Conservation (phyloP, 2,888 invertebrate genomes). For the Heterodera filipjevi region DNA sequence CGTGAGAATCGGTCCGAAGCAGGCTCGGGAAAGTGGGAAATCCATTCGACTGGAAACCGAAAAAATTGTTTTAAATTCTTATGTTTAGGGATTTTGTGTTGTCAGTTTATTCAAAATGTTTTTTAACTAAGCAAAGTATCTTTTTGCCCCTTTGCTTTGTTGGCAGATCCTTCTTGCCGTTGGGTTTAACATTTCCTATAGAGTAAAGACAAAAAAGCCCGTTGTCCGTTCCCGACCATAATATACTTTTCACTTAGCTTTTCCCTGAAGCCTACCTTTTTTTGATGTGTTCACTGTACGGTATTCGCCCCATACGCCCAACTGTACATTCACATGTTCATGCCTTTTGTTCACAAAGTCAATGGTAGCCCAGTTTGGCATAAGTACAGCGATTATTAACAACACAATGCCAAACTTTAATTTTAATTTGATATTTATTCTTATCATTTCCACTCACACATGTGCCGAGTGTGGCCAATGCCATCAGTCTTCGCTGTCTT, state of each 20-base stretch:
- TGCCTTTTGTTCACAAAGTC: slow-evolving; percentile 53
- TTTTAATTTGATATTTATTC: neutral
- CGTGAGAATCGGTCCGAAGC: slow-evolving; percentile 53
- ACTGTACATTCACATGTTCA: slow-evolving; percentile 52
- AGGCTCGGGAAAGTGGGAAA: slow-evolving; percentile 62
- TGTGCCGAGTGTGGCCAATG: slow-evolving; percentile 39
- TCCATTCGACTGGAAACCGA: slow-evolving; percentile 59
- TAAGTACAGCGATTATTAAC: slow-evolving; percentile 53
- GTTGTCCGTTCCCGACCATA: neutral
- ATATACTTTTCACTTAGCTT: neutral
- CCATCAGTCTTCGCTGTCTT: slow-evolving; percentile 50
- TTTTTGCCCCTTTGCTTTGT: no score
- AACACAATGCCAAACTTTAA: slow-evolving; percentile 53
- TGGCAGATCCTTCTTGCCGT: no score
- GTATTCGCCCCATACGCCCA: slow-evolving; percentile 64
- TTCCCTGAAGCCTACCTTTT: slow-evolving; percentile 8
- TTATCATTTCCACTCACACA: slow-evolving; percentile 32
- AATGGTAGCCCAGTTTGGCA: slow-evolving; percentile 53
- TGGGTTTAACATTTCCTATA: no score
- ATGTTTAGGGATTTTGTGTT: no score
- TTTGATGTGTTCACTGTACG: slow-evolving; percentile 49
- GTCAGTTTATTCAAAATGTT: neutral
- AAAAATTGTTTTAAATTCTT: neutral
- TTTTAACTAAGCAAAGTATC: neutral
- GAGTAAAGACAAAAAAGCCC: no score